A percentile compares a stretch with the other conserved stretches of the same genome.
Conservation (phyloP, 2,797 vertebrate species). For the Labeo calbasu region DNA sequence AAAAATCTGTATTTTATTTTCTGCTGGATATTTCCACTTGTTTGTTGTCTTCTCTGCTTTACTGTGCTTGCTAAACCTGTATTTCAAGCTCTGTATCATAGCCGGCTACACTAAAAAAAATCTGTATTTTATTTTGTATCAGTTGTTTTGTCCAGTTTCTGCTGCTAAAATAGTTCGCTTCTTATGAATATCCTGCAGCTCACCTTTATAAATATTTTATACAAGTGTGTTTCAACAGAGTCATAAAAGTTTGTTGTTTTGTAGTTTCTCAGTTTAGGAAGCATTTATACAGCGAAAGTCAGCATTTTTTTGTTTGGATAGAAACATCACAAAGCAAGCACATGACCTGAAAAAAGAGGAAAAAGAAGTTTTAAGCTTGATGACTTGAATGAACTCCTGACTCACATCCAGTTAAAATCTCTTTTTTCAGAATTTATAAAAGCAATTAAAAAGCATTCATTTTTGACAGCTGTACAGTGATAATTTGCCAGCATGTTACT, state of each 20-base stretch:
- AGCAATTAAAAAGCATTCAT: neutral
- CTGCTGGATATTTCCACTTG: neutral
- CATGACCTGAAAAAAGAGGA: slow-evolving; percentile 44
- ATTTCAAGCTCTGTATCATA: slow-evolving; percentile 16
- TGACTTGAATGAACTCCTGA: neutral
- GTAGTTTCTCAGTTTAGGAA: neutral
- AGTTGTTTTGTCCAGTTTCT: neutral
- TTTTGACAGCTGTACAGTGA: neutral
- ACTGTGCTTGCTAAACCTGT: slow-evolving; percentile 9
- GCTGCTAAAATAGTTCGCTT: neutral
- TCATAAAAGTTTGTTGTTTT: neutral
- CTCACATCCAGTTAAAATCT: neutral
- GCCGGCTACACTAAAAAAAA: too few species aligned
- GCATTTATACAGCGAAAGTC: slow-evolving; percentile 7
- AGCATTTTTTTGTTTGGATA: neutral
- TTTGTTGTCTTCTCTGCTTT: neutral
- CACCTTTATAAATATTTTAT: neutral
- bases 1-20: neutral
- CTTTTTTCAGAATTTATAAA: neutral
- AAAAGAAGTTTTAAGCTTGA: neutral
- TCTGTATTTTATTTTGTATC: neutral
- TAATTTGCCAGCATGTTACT: neutral
- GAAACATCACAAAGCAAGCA: slow-evolving; percentile 32
- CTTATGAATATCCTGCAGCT: neutral
- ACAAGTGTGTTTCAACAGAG: neutral